phyloP scores from a whole-genome alignment of 2,888 invertebrate genomes.

The Sinodicranocentrus sp. region DNA sequence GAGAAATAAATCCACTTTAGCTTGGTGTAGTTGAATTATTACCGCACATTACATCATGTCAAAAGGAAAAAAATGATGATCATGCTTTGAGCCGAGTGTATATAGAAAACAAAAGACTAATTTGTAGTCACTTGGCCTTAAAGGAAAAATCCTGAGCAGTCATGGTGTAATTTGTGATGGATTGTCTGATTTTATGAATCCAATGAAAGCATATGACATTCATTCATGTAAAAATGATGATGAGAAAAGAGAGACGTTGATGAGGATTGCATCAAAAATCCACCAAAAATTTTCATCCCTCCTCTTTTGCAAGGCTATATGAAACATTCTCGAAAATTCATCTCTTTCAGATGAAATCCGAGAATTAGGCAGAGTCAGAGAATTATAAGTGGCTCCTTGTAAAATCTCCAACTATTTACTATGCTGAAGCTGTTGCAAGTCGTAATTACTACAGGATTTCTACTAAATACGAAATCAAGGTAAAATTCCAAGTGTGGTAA shows the following conservation, averaged over 20 bases:
- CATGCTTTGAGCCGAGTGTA: constrained; percentile 38
- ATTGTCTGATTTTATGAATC: constrained; percentile 65
- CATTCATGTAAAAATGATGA: constrained; percentile 50
- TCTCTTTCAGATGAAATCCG: background rate
- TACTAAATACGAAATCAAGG: constrained; percentile 4
- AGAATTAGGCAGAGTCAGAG: constrained; percentile 24
- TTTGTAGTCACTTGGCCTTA: constrained; percentile 63
- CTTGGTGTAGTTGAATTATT: constrained; percentile 55
- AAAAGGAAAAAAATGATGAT: constrained; percentile 47
- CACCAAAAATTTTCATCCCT: too few species aligned
- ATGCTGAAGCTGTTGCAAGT: constrained; percentile 22
- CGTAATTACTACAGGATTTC: constrained; percentile 4
- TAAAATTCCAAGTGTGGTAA: background rate
- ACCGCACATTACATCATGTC: constrained; percentile 60
- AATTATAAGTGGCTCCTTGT: background rate
- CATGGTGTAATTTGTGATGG: constrained; percentile 67
- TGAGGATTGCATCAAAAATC: constrained; percentile 47
- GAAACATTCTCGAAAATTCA: too few species aligned
- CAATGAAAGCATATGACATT: constrained; percentile 64
- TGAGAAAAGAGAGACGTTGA: constrained; percentile 29
- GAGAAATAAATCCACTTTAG: constrained; percentile 44
- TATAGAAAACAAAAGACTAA: constrained; percentile 61
- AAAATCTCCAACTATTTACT: background rate
- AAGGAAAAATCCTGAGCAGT: constrained; percentile 51
- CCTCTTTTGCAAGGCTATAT: constrained; percentile 17